Evolutionary conservation across 2,797 vertebrate genomes (phyloP).

Genomic region (Pseudochromis fuscus): DNA sequence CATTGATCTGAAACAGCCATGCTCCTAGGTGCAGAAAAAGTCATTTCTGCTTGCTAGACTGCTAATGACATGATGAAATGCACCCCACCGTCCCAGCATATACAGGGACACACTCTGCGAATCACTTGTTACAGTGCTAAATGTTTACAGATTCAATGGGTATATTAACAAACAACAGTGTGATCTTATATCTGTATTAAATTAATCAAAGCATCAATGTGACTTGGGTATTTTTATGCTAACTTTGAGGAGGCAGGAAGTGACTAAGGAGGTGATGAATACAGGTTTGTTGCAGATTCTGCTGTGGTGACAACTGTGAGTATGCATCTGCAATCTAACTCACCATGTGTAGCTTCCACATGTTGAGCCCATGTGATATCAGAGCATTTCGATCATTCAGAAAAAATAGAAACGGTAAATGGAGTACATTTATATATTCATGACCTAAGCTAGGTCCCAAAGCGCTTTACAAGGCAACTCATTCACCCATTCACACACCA

Average conservation of each 20-base stretch:
- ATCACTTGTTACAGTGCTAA: conserved; percentile 27
- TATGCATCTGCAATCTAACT: no score
- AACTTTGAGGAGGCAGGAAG: conserved; percentile 11
- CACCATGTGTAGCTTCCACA: no score
- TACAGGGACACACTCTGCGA: conserved; percentile 26
- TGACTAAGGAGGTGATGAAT: no score
- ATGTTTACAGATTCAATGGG: conserved; percentile 37
- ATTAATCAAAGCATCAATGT: conserved; percentile 1
- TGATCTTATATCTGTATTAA: neutral
- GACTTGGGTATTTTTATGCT: conserved; percentile 10
- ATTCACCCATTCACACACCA: no score
- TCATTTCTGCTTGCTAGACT: conserved; percentile 74
- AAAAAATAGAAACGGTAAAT: no score
- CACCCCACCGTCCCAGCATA: conserved; percentile 46
- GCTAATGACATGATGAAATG: conserved; percentile 81
- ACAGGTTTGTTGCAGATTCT: no score
- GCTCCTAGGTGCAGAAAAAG: conserved; percentile 77
- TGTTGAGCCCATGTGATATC: no score
- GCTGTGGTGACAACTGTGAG: no score
- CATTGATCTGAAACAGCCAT: conserved; percentile 82
- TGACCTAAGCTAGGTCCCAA: no score
- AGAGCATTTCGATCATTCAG: no score
- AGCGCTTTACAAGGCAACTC: no score
- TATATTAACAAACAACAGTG: conserved; percentile 23
- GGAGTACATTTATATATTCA: no score